These are phyloP conservation scores for Cydia splendana DNA, from an alignment of 1,140 invertebrate genomes.

Conservation along the genomic window DNA sequence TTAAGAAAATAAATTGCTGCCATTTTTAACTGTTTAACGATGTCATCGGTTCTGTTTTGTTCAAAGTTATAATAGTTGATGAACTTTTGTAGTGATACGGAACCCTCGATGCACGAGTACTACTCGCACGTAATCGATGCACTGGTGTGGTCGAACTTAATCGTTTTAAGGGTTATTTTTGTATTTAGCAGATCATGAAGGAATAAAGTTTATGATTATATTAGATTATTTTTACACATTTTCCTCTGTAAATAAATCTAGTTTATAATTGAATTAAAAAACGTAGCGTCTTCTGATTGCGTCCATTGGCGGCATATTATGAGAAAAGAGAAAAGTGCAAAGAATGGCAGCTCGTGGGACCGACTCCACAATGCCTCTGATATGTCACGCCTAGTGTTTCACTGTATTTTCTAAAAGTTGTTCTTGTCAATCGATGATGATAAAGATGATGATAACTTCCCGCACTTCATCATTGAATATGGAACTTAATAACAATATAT, in stretches of 20 bases:
- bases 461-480: slow-evolving; percentile 10
- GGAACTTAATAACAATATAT: background rate
- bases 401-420: slow-evolving; percentile 62
- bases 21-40: too few relatives aligned
- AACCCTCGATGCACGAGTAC: too few relatives aligned
- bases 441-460: background rate
- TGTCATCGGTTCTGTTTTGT: too few relatives aligned
- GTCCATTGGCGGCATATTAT: slow-evolving; percentile 52
- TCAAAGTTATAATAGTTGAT: too few relatives aligned
- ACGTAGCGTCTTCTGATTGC: slow-evolving; percentile 52
- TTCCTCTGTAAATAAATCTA: slow-evolving; percentile 22
- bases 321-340: slow-evolving; percentile 76
- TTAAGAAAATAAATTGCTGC: too few relatives aligned
- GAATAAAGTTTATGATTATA: background rate
- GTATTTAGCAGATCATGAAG: background rate
- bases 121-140: too few relatives aligned
- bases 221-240: background rate
- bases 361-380: slow-evolving; percentile 57
- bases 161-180: too few relatives aligned
- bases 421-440: slow-evolving; percentile 33
- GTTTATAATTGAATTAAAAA: slow-evolving; percentile 48
- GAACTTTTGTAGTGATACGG: too few relatives aligned
- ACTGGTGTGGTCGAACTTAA: too few relatives aligned
- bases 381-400: slow-evolving; percentile 63
- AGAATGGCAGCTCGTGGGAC: slow-evolving; percentile 70